Evolutionary conservation across 2,888 invertebrate species (phyloP).

Genomic region (Plebejus anna): DNA sequence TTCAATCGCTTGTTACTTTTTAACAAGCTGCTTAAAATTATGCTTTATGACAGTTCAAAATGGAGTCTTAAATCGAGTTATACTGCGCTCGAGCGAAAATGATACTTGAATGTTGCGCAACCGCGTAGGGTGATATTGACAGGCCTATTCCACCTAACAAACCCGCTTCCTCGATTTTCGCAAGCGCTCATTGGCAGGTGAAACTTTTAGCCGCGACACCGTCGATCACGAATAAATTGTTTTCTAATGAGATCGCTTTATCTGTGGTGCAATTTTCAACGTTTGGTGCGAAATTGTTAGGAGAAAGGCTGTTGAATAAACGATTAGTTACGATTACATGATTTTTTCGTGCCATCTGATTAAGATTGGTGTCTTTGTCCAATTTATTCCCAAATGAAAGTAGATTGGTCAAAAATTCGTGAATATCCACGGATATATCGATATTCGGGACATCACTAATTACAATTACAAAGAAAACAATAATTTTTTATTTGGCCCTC

Average conservation of each 20-base stretch:
- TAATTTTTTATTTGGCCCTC: not conserved
- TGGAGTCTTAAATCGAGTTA: not conserved
- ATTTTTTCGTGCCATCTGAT: not conserved
- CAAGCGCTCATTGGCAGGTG: slow-evolving; percentile 20
- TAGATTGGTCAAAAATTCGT: not conserved
- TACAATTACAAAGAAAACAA: not conserved
- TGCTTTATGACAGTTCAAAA: not conserved
- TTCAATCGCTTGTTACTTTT: not conserved
- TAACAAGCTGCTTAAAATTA: not conserved
- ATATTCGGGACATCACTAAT: not conserved
- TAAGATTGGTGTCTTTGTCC: not conserved
- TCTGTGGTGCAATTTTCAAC: slow-evolving; percentile 2
- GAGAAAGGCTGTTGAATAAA: slow-evolving; percentile 3
- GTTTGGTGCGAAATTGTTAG: not conserved
- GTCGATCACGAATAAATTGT: slow-evolving; percentile 20
- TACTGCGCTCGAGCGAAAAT: not conserved
- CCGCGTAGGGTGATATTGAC: slow-evolving; percentile 11
- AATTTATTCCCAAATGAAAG: not conserved
- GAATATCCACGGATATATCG: not conserved
- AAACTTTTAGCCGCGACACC: slow-evolving; percentile 19
- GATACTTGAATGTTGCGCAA: not conserved
- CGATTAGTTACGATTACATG: slow-evolving; percentile 11
- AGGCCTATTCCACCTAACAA: not conserved
- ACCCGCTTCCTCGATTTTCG: slow-evolving; percentile 26
- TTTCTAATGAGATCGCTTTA: not conserved